Percentiles rank a stretch among this genome's conserved stretches.
Evolutionary conservation across 2,797 vertebrate species (phyloP).

Genomic region (Dermochelys coriacea): DNA sequence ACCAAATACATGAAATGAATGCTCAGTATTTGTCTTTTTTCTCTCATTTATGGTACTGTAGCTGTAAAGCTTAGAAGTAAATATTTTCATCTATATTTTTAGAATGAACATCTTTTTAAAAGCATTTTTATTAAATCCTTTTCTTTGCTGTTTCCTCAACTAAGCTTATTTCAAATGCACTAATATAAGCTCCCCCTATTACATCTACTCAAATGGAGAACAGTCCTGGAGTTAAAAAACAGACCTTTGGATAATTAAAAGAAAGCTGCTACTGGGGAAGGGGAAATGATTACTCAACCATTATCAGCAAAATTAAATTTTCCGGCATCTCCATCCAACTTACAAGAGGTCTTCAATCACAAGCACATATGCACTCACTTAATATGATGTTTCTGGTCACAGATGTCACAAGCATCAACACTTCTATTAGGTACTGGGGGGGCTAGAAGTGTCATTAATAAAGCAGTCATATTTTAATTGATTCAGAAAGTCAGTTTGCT

Average conservation of each 20-base stretch:
- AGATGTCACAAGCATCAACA: background rate
- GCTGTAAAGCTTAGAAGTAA: background rate
- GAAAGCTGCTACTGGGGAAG: background rate
- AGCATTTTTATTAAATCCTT: too few species aligned
- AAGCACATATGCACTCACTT: background rate
- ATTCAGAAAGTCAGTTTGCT: background rate
- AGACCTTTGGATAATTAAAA: background rate
- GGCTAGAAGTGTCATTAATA: background rate
- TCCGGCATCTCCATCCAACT: background rate
- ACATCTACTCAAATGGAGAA: background rate
- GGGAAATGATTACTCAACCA: background rate
- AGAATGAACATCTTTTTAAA: background rate
- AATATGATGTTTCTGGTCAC: background rate
- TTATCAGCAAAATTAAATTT: background rate
- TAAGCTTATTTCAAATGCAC: background rate
- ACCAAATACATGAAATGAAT: background rate
- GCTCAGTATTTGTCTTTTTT: constrained; percentile 12
- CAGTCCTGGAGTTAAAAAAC: background rate
- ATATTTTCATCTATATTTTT: background rate
- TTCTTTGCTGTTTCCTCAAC: background rate
- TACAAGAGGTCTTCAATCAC: background rate
- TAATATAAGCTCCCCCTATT: too few species aligned
- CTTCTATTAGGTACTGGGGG: background rate
- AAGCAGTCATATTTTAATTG: background rate
- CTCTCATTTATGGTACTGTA: background rate